Percentiles rank a stretch among this genome's conserved stretches.
These are phyloP conservation scores for Campylomormyrus numenius DNA, from an alignment of 2,113 vertebrate species.

Conservation along the genomic window DNA sequence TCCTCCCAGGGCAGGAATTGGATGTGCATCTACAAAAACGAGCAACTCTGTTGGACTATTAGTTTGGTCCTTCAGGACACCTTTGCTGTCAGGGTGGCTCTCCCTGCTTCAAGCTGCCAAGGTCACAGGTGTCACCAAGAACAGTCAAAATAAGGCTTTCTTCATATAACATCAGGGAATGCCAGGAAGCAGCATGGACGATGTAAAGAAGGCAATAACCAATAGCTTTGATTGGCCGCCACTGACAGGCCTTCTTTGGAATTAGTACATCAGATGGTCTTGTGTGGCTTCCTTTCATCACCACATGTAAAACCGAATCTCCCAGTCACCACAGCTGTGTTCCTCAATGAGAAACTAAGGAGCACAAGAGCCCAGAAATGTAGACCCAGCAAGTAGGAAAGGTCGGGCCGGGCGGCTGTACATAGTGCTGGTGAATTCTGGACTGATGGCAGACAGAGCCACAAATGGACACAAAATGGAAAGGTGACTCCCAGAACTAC, in stretches of 20 bases:
- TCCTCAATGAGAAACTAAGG: background rate
- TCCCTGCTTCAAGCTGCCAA: background rate
- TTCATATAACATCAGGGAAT: background rate
- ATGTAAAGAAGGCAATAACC: background rate
- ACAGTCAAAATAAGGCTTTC: background rate
- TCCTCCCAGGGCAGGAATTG: background rate
- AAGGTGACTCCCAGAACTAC: conserved; percentile 6
- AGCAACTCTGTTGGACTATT: background rate
- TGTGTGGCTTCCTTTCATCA: background rate
- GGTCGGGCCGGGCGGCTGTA: conserved; percentile 29
- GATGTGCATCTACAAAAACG: background rate
- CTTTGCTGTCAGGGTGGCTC: background rate
- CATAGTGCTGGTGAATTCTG: conserved; percentile 21
- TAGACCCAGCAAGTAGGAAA: conserved; percentile 9
- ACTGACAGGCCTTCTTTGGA: background rate
- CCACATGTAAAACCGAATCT: background rate
- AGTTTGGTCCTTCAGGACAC: background rate
- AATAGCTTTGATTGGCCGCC: background rate
- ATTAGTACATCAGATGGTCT: background rate
- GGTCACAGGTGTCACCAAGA: background rate
- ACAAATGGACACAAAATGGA: conserved; percentile 27
- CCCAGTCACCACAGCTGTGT: background rate
- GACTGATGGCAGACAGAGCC: conserved; percentile 18
- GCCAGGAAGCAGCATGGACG: background rate
- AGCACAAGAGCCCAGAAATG: background rate